Conservation (phyloP, 2,113 vertebrate genomes). For the Podarcis cretensis region DNA sequence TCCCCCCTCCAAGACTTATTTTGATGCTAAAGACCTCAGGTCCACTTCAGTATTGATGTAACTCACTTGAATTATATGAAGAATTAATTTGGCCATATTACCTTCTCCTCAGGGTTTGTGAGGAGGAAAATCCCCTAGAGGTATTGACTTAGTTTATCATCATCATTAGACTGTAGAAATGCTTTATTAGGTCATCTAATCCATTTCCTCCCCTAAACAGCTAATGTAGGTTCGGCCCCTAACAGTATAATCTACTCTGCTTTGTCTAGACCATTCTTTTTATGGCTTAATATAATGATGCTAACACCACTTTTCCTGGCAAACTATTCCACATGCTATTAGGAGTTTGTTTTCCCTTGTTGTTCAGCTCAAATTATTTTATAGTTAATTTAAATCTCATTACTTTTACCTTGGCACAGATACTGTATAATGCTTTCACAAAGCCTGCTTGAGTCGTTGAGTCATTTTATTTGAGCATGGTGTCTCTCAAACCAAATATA, state of each 20-base stretch:
- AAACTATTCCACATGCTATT: conserved; percentile 23
- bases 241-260: conserved; percentile 11
- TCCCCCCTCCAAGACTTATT: neutral
- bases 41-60: conserved; percentile 21
- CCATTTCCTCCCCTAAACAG: neutral
- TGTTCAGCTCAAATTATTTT: conserved; percentile 46
- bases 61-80: neutral
- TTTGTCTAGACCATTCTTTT: conserved; percentile 28
- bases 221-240: neutral
- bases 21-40: conserved; percentile 35
- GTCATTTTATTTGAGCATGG: conserved; percentile 26
- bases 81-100: conserved; percentile 33
- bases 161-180: conserved; percentile 39
- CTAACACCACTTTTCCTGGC: conserved; percentile 20
- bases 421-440: neutral
- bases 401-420: neutral
- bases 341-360: conserved; percentile 28
- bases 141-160: conserved; percentile 30
- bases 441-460: neutral
- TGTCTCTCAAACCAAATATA: neutral
- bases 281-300: conserved; percentile 27
- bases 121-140: conserved; percentile 42
- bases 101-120: conserved; percentile 37
- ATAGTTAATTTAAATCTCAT: conserved; percentile 49
- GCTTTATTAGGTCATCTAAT: neutral